Conservation (phyloP, 2,888 invertebrate genomes). For the Dusona sp. region DNA sequence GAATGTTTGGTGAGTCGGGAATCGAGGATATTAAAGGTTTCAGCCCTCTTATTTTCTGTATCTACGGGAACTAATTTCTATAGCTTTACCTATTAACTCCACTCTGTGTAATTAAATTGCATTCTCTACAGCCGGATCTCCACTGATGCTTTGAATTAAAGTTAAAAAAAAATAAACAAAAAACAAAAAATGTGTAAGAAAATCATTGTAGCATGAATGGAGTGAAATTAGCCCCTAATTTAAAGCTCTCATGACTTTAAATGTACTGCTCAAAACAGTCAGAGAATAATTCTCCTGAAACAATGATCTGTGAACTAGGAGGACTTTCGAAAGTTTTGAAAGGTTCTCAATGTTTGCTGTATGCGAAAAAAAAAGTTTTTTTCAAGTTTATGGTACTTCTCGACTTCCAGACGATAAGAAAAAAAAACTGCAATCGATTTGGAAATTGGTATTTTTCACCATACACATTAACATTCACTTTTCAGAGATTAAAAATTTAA, state of each 20-base stretch:
- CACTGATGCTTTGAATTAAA: not conserved
- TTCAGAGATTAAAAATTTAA: no score
- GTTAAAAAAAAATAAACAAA: not conserved
- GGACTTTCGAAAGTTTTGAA: no score
- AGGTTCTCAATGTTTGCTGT: no score
- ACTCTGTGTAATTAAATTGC: not conserved
- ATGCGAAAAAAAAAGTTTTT: not conserved
- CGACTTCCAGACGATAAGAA: not conserved
- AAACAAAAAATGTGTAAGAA: not conserved
- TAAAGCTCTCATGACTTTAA: not conserved
- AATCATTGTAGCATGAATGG: not conserved
- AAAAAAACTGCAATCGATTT: no score
- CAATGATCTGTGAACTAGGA: not conserved
- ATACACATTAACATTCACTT: no score
- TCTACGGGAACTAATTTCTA: not conserved
- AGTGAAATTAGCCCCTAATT: not conserved
- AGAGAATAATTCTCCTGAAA: not conserved
- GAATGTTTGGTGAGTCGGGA: constrained; percentile 41
- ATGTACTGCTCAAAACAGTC: not conserved
- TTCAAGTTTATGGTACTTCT: not conserved
- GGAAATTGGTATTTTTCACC: no score
- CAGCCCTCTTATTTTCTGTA: not conserved
- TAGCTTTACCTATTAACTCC: not conserved
- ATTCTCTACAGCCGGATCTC: not conserved
- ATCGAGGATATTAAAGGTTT: not conserved